Evolutionary conservation across 2,888 invertebrate genomes (phyloP), one percentile per base, ranked within the genome.

Genomic region (Lasius platythorax): DNA sequence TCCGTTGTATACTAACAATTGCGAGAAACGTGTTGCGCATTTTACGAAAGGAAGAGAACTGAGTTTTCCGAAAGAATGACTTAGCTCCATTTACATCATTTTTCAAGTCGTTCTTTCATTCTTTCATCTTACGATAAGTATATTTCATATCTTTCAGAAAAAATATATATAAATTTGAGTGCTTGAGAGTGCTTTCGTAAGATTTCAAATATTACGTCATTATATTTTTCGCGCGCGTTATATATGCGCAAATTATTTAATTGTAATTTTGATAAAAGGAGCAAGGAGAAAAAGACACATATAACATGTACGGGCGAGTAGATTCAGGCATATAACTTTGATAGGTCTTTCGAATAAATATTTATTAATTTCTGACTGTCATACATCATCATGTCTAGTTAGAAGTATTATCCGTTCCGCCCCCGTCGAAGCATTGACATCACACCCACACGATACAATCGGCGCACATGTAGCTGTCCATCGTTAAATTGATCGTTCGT

Each of bases 391-490:
- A 46, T 78, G 28, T 61, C 61, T 12, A 30, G 40, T 53, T 50
- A 67, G 15, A 12, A 18, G 8, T 61, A 73, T 61, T 73, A 61
- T 46, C n/a, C 43, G 43, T 70, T 46, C 33, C 23, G 43, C 12
- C 43, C 9, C n/a, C 37, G 43, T 61, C 61, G 46, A 72, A 79
- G 73, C 79, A 79, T 79, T 72, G 79, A 79, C 79, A 79, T 79
- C 37, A 73, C 79, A 73, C 43, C 46, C 61, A 79, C 33, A 50
- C 28, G 30, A 46, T 46, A 28, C 37, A 61, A n/a, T 50, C 50
- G 23, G 12, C 64, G 12, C 50, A 68, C 46, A 61, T 28, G n/a
- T 72, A 58, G 23, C 37, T 50, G 56, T 79, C 56, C 58, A 28
- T 72, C 74, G 79, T 40, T 76, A 78, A 61, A 73, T 63, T 66